phyloP scores from a whole-genome alignment of 2,888 invertebrate species.

The Phrixothrix hirtus region DNA sequence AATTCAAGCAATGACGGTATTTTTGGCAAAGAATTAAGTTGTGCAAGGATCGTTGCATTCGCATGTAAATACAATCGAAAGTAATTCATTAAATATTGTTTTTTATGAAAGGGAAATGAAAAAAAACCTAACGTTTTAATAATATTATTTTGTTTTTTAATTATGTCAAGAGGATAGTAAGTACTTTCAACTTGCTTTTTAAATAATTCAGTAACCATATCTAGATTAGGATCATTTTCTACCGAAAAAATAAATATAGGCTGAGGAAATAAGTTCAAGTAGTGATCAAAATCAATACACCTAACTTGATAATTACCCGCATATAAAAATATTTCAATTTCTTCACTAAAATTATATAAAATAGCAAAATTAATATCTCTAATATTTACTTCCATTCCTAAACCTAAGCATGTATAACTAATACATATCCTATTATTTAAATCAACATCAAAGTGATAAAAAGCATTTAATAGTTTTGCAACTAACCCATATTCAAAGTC shows the following conservation, averaged over 20 bases:
- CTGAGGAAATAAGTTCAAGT: slow-evolving; percentile 7
- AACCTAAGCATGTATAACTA: slow-evolving; percentile 1
- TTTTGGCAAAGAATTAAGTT: background rate
- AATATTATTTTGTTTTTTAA: background rate
- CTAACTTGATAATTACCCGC: background rate
- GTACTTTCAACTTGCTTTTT: slow-evolving; percentile 7
- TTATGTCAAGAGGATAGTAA: slow-evolving; percentile 1
- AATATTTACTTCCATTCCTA: slow-evolving; percentile 5
- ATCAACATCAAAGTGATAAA: slow-evolving; percentile 4
- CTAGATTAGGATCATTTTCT: background rate
- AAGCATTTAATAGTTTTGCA: slow-evolving; percentile 1
- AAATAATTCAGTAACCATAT: slow-evolving; percentile 1
- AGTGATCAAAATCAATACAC: background rate
- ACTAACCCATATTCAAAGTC: slow-evolving; percentile 2
- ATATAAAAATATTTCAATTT: slow-evolving; percentile 59
- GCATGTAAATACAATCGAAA: too few species aligned
- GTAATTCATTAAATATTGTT: slow-evolving; percentile 1
- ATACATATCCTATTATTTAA: background rate
- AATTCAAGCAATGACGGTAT: slow-evolving; percentile 8
- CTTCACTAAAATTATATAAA: slow-evolving; percentile 82
- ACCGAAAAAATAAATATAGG: background rate
- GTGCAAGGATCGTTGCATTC: too few species aligned
- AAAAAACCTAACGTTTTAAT: slow-evolving; percentile 3
- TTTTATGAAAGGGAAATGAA: slow-evolving; percentile 4
- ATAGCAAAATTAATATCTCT: slow-evolving; percentile 70